Evolutionary conservation across 2,113 vertebrate species (phyloP), one percentile per base, ranked within the genome.

Genomic region (Abramis brama): DNA sequence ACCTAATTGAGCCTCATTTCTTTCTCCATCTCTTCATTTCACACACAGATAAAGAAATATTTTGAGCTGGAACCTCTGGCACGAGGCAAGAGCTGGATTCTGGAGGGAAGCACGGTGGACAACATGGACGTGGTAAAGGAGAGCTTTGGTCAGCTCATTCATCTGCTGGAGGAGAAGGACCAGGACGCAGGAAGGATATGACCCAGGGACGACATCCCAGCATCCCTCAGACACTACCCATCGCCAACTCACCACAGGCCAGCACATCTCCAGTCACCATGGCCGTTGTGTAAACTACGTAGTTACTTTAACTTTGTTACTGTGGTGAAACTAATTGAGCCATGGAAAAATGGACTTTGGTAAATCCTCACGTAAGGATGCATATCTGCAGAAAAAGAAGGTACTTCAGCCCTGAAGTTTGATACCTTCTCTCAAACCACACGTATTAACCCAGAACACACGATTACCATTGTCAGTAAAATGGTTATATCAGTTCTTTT

Each of bases 31-130:
- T 83, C 60, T 19, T 2, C 33, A 2, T 85, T 85, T 90, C 83
- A 55, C 75, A 19, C 17, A 15, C 91, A 99, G 98, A 96, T 99
- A 82, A 99, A 98, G 94, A 99, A 99, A 88, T 99, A 99, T 90
- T 98, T 99, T 91, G 98, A 99, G 95, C 95, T 99, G 94, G 98
- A 99, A 91, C 98, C 98, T 4, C 96, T 99, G 92, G 98, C 98
- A 75, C 93, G 97, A 85, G 98, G 98, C 79, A 99, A 99, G 90
- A 96, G 97, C 89, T 99, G 98, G 98, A 96, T 99, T 91, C 96
- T 99, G 87, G 98, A 98, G 77, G 96, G 97, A 66, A 97, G 97
- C 91, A 94, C 96, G 2, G 92, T 97, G 89, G 97, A 99, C 91
- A 95, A 97, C 93, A 94, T 95, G 94, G 97, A 96, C 2, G 94